Percentiles rank a stretch among this genome's conserved stretches.
These are phyloP conservation scores for Salvelinus namaycush DNA, from an alignment of 2,113 vertebrate species.

Conservation along the genomic window DNA sequence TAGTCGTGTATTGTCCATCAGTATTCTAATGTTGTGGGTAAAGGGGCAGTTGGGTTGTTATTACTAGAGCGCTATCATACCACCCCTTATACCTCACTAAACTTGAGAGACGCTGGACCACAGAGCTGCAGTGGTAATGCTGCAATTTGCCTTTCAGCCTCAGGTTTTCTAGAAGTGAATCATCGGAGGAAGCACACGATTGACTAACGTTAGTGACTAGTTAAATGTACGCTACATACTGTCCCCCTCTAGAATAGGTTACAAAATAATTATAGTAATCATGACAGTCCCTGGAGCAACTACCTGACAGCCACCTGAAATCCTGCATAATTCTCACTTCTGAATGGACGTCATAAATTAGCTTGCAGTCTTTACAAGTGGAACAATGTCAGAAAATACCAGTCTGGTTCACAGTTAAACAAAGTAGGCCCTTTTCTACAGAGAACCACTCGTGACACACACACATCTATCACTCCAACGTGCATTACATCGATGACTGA, in stretches of 20 bases:
- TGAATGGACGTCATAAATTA: neutral
- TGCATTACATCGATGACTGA: slow-evolving; percentile 29
- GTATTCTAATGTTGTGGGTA: no score
- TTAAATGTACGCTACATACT: neutral
- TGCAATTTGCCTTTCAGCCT: neutral
- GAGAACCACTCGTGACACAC: slow-evolving; percentile 44
- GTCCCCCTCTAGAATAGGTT: slow-evolving; percentile 26
- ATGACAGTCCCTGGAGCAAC: slow-evolving; percentile 49
- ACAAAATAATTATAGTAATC: slow-evolving; percentile 59
- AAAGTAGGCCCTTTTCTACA: slow-evolving; percentile 40
- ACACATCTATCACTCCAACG: slow-evolving; percentile 29
- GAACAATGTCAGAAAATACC: neutral
- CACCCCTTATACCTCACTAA: no score
- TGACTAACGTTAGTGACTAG: neutral
- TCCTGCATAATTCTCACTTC: slow-evolving; percentile 28
- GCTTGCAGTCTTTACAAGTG: neutral
- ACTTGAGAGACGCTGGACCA: neutral
- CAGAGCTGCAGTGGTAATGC: neutral
- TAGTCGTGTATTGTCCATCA: no score
- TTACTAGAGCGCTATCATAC: no score
- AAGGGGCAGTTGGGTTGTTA: no score
- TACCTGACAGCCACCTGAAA: slow-evolving; percentile 20
- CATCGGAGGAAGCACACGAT: neutral
- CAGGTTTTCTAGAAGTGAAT: neutral
- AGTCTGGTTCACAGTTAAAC: neutral